These are phyloP conservation scores for Amyelois transitella DNA, from an alignment of 1,140 invertebrate species.

Conservation along the genomic window DNA sequence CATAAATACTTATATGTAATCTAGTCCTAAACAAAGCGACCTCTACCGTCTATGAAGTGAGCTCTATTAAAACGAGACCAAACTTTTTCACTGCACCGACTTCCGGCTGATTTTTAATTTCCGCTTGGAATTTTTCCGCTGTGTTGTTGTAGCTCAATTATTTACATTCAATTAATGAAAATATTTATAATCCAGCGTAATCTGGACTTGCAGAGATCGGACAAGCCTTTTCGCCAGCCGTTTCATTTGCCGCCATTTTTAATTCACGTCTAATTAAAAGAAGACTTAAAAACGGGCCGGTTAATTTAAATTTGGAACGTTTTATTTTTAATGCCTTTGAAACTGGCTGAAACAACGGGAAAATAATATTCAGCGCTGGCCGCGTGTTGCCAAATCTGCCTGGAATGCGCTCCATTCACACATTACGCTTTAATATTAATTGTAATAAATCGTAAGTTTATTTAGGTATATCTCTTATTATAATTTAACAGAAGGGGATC, in stretches of 20 bases:
- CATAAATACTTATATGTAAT: no score
- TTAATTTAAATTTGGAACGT: background rate
- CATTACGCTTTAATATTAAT: no score
- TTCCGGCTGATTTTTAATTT: constrained; percentile 68
- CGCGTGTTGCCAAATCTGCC: no score
- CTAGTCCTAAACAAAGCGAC: background rate
- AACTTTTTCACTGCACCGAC: constrained; percentile 58
- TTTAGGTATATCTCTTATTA: no score
- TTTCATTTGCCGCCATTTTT: background rate
- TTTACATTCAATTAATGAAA: constrained; percentile 68
- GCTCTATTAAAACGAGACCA: constrained; percentile 31
- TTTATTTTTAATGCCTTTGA: background rate
- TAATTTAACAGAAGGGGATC: no score
- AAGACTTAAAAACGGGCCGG: background rate
- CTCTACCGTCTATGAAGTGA: background rate
- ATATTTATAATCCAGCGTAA: constrained; percentile 47
- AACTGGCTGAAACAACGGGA: background rate
- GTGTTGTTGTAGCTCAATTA: constrained; percentile 57
- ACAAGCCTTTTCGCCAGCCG: background rate
- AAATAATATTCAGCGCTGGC: no score
- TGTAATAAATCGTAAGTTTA: no score
- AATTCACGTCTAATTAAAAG: background rate
- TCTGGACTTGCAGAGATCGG: constrained; percentile 17
- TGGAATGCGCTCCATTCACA: no score
- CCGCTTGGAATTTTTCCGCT: constrained; percentile 63